phyloP scores from a whole-genome alignment of 2,113 vertebrate species.

The Heterocephalus glaber region DNA sequence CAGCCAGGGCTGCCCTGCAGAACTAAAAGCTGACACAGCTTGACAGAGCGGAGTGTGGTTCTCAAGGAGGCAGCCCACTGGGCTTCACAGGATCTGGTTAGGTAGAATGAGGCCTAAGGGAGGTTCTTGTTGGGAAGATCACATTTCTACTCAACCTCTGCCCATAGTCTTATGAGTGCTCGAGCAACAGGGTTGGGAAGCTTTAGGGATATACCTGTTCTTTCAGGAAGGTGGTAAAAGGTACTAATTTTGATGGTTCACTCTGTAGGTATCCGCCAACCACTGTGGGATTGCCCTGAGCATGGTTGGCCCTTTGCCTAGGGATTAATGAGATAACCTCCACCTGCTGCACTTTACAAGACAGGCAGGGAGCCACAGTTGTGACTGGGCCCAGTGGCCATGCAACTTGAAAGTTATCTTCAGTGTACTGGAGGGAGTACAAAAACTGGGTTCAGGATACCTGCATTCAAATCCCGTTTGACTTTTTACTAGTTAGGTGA shows the following conservation, averaged over 20 bases:
- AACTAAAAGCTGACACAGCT: background rate
- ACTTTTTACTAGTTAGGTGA: background rate
- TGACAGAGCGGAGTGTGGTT: background rate
- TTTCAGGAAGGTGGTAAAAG: background rate
- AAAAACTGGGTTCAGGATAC: background rate
- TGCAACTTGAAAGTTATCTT: background rate
- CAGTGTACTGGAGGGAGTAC: background rate
- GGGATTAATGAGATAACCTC: constrained; percentile 34
- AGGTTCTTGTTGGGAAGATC: background rate
- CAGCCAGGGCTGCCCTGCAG: background rate
- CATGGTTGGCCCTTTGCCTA: constrained; percentile 21
- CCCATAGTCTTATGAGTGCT: background rate
- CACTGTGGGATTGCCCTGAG: background rate
- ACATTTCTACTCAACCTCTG: background rate
- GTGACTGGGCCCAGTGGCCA: background rate
- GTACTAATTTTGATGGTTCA: background rate
- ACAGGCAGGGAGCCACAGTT: background rate
- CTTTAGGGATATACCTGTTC: background rate
- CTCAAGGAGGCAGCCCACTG: background rate
- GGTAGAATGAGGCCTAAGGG: background rate
- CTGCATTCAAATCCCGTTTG: background rate
- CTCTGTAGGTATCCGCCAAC: background rate
- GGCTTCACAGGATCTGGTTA: background rate
- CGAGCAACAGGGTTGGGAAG: background rate
- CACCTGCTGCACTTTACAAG: constrained; percentile 23